Base-by-base conservation (phyloP, 2,113 vertebrate species). In the Numida meleagris region DNA sequence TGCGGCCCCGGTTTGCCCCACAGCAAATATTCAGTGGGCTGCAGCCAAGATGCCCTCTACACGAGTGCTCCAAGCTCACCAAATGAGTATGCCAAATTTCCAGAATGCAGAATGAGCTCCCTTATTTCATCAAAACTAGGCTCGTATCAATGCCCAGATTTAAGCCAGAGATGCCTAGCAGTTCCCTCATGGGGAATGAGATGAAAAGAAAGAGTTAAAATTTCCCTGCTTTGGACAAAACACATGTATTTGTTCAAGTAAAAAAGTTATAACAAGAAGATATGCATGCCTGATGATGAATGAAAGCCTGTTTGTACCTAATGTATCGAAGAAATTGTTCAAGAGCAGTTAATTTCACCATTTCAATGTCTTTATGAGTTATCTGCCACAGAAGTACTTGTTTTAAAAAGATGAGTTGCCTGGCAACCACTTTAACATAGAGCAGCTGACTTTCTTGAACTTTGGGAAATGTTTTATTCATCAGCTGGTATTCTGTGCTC, bases 391-490 rank as follows among this genome's bases (percentile, higher is more conserved):
- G 85, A 92, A 96, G 94, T 96, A 97, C 94, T 97, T 96, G 95
- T 82, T 96, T 96, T 96, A 95, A 97, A 97, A 96, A 97, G 96
- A 96, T 96, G 95, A 85, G 97, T 98, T 98, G 97, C 97, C 96
- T 96, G 95, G 97, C 97, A 98, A 98, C 97, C 96, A 96, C 94
- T 96, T 97, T 96, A 96, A 96, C 94, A 82, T 95, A 93, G 94
- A 93, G 87, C 94, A 93, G 95, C 96, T 97, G 96, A 97, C 96
- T 97, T 97, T 96, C 96, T 97, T 95, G 96, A 95, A 94, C 96
- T 97, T 97, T 88, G 84, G 48, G 74, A 96, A 93, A 97, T 96
- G 97, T 97, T 97, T 98, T 97, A 97, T 98, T 98, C 97, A 97
- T 98, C 87, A 97, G 95, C 95, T 89, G 84, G 92, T 95, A 94